A percentile compares a stretch with the other conserved stretches of the same genome.
These are phyloP conservation scores for Leptinotarsa peninsularis DNA, from an alignment of 2,888 invertebrate genomes.

Conservation along the genomic window DNA sequence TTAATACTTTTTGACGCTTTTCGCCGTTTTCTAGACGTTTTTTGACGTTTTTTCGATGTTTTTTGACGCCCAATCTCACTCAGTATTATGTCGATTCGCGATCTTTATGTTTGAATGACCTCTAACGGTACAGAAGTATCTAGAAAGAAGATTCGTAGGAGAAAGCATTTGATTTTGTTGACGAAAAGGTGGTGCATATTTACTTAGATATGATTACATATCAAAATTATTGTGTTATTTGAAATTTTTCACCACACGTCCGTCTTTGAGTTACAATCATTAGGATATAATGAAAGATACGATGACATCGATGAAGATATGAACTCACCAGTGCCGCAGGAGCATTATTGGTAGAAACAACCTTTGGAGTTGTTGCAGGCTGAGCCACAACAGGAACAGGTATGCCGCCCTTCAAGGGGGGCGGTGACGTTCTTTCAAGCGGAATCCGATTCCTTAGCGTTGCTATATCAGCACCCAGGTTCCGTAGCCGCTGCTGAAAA, in stretches of 20 bases:
- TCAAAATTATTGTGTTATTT: too few relatives aligned
- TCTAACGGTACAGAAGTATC: too few relatives aligned
- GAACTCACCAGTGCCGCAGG: slow-evolving; percentile 48
- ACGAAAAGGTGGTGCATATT: too few relatives aligned
- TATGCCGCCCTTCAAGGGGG: slow-evolving; percentile 64
- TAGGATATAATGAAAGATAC: too few relatives aligned
- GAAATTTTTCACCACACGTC: too few relatives aligned
- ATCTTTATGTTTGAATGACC: too few relatives aligned
- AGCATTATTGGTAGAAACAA: slow-evolving; percentile 46
- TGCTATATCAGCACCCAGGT: slow-evolving; percentile 91
- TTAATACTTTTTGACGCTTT: neutral
- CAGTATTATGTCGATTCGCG: too few relatives aligned
- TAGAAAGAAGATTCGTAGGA: too few relatives aligned
- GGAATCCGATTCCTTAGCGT: slow-evolving; percentile 88
- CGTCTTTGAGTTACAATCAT: too few relatives aligned
- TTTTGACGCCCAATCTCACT: too few relatives aligned
- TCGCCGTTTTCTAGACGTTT: neutral
- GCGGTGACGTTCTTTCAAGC: slow-evolving; percentile 73
- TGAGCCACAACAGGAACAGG: slow-evolving; percentile 54
- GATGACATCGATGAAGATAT: neutral
- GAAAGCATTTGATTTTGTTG: too few relatives aligned
- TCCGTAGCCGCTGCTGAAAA: slow-evolving; percentile 89
- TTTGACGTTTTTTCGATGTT: neutral
- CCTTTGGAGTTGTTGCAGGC: slow-evolving; percentile 63
- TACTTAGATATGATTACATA: too few relatives aligned